Conservation (phyloP, 2,797 vertebrate genomes). For the Paratrypauchen microcephalus region DNA sequence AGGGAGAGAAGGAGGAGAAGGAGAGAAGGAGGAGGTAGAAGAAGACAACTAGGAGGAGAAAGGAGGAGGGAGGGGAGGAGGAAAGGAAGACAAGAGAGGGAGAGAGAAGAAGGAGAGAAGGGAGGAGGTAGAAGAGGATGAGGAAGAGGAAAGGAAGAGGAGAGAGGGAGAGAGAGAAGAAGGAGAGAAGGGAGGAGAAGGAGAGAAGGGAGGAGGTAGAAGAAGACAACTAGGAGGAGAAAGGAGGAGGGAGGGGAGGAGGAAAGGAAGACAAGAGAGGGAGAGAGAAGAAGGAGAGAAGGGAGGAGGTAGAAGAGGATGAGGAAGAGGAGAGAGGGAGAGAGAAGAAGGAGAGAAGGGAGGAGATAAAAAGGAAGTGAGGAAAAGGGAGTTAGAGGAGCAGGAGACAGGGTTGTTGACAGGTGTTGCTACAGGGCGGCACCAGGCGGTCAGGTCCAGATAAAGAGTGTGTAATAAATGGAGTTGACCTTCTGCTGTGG, state of each 20-base stretch:
- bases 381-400: not conserved
- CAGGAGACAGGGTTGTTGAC: not conserved
- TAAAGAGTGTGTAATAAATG: constrained; percentile 3
- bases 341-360: too few species aligned
- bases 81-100: too few species aligned
- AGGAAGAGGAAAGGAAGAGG: too few species aligned
- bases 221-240: too few species aligned
- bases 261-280: too few species aligned
- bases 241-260: not conserved
- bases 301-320: too few species aligned
- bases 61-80: not conserved
- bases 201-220: not conserved
- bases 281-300: not conserved
- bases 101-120: not conserved
- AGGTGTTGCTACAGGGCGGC: constrained; percentile 22
- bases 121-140: too few species aligned
- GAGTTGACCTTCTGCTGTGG: not conserved
- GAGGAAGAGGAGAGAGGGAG: not conserved
- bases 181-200: too few species aligned
- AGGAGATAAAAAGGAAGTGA: not conserved
- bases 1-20: too few species aligned
- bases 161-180: too few species aligned
- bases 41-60: too few species aligned
- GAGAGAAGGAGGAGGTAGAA: not conserved
- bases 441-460: constrained; percentile 20